Percentiles rank a stretch among this genome's conserved stretches.
These are phyloP conservation scores for Brienomyrus longianalis DNA, from an alignment of 2,113 vertebrate species.

Conservation along the genomic window DNA sequence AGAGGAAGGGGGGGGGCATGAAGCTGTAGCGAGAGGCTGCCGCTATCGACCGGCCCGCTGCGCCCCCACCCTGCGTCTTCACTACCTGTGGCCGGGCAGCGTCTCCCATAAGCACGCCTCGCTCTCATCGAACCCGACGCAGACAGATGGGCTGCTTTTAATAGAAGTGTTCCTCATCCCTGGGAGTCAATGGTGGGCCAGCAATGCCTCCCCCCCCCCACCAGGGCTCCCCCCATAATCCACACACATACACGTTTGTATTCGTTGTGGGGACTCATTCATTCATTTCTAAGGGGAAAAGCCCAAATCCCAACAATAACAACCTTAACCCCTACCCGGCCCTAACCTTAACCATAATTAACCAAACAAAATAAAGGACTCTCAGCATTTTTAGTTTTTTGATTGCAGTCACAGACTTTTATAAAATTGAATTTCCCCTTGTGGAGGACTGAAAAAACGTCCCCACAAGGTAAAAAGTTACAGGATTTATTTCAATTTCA, in stretches of 20 bases:
- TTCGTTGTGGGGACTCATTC: not conserved
- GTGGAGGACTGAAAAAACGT: not conserved
- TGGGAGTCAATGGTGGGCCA: conserved; percentile 40
- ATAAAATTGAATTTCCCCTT: not conserved
- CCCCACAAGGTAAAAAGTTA: not conserved
- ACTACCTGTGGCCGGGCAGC: conserved; percentile 35
- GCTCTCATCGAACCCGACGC: conserved; percentile 46
- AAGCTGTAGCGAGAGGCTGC: conserved; percentile 26
- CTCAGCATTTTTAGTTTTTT: not conserved
- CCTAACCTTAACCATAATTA: not conserved
- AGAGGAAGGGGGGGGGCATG: not conserved
- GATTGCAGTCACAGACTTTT: not conserved
- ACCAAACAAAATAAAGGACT: not conserved
- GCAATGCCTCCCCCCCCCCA: not conserved
- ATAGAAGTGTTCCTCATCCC: conserved; percentile 52
- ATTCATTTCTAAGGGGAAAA: not conserved
- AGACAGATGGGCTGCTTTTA: conserved; percentile 52
- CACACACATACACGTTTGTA: conserved; percentile 9
- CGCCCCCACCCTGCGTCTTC: conserved; percentile 44
- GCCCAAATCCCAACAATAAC: not conserved
- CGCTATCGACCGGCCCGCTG: conserved; percentile 37
- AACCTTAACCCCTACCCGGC: not conserved
- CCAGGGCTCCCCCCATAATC: not conserved
- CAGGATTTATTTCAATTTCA: not conserved
- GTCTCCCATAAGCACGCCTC: conserved; percentile 26